Evolutionary conservation across 2,888 invertebrate species (phyloP).

Genomic region (Machimus atricapillus): DNA sequence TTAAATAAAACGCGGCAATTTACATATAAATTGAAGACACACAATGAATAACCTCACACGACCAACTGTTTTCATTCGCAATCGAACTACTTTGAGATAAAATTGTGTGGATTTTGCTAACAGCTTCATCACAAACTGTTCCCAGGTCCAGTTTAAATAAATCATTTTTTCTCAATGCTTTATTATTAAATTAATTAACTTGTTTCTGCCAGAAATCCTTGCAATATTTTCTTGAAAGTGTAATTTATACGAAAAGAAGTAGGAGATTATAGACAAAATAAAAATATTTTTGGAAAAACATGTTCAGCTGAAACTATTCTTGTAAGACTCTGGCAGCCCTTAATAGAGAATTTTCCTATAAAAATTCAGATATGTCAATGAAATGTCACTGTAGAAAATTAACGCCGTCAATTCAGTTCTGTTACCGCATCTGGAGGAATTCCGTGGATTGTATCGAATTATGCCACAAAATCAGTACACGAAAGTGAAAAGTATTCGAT

Average conservation of each 20-base stretch:
- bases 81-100: neutral
- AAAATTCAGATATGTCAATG: neutral
- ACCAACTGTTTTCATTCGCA: neutral
- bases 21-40: neutral
- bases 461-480: neutral
- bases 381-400: conserved; percentile 14
- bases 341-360: neutral
- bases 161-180: neutral
- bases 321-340: neutral
- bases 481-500: neutral
- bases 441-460: neutral
- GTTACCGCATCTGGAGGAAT: neutral
- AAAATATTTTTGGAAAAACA: neutral
- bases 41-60: neutral
- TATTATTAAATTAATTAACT: neutral
- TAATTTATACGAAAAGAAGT: too few species aligned
- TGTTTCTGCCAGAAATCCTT: neutral
- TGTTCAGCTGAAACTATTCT: neutral
- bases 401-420: neutral
- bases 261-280: too few species aligned
- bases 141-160: neutral
- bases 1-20: neutral
- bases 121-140: neutral
- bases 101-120: neutral
- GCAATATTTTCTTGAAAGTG: too few species aligned